These are phyloP conservation scores for Melieria omissa DNA, from an alignment of 2,888 invertebrate species.

Conservation along the genomic window DNA sequence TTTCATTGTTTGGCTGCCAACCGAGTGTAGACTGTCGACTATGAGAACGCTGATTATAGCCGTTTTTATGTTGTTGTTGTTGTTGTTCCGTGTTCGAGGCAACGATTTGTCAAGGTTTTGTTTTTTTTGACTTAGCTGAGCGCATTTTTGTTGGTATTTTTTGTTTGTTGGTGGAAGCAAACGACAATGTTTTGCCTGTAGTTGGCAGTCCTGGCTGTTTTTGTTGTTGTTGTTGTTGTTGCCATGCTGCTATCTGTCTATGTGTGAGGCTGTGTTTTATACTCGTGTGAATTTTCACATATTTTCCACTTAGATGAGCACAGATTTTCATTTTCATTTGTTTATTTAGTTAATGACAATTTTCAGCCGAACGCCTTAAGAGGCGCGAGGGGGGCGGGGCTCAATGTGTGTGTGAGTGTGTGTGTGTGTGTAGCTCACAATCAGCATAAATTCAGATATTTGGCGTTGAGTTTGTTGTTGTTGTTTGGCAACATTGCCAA, in stretches of 20 bases:
- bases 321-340: slow-evolving; percentile 42
- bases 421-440: slow-evolving; percentile 44
- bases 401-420: not conserved
- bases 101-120: too few species aligned
- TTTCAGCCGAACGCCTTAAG: not conserved
- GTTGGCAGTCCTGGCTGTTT: too few species aligned
- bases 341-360: slow-evolving; percentile 23
- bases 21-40: too few species aligned
- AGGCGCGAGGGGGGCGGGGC: not conserved
- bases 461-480: slow-evolving; percentile 6
- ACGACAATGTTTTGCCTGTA: too few species aligned
- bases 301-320: slow-evolving; percentile 42
- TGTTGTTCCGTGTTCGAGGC: too few species aligned
- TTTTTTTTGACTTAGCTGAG: too few species aligned
- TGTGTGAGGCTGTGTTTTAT: slow-evolving; percentile 14
- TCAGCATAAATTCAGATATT: slow-evolving; percentile 53
- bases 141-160: too few species aligned
- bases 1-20: too few species aligned
- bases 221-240: slow-evolving; percentile 45
- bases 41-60: too few species aligned
- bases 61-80: too few species aligned
- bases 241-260: not conserved
- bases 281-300: slow-evolving; percentile 41
- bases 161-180: too few species aligned
- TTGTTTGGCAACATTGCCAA: not conserved